Conservation (phyloP, 2,113 vertebrate genomes). For the Eubucco bourcierii region DNA sequence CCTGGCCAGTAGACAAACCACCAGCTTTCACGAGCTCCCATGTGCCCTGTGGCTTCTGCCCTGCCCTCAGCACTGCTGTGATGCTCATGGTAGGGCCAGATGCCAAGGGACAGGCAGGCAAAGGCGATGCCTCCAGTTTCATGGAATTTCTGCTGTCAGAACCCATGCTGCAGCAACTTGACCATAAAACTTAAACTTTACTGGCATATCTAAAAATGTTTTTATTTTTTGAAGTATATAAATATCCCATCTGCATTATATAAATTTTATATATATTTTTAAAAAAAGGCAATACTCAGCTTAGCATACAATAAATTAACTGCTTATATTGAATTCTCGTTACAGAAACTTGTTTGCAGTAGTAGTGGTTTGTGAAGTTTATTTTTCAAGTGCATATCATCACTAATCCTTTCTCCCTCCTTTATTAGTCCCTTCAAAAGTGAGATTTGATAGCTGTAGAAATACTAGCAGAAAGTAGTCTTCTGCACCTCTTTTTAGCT, state of each 20-base stretch:
- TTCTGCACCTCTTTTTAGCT: background rate
- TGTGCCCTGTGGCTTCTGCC: rapidly evolving
- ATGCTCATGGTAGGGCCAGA: rapidly evolving
- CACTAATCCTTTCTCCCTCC: background rate
- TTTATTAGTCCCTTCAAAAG: background rate
- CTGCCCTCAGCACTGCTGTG: background rate
- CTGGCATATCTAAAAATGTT: no score
- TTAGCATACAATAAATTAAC: background rate
- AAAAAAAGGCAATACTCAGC: background rate
- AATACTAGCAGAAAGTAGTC: background rate
- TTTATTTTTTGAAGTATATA: background rate
- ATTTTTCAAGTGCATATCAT: background rate
- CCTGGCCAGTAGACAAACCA: background rate
- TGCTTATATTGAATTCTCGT: background rate
- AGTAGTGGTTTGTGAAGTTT: background rate
- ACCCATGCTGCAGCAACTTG: background rate
- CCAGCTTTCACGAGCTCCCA: background rate
- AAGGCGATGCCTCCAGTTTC: background rate
- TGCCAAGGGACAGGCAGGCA: background rate
- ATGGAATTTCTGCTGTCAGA: background rate
- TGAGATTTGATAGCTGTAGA: background rate
- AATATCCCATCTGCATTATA: background rate
- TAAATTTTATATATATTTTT: background rate
- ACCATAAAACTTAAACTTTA: background rate
- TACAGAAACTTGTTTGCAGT: background rate